Conservation (phyloP, 2,797 vertebrate species). For the Bradypus variegatus region DNA sequence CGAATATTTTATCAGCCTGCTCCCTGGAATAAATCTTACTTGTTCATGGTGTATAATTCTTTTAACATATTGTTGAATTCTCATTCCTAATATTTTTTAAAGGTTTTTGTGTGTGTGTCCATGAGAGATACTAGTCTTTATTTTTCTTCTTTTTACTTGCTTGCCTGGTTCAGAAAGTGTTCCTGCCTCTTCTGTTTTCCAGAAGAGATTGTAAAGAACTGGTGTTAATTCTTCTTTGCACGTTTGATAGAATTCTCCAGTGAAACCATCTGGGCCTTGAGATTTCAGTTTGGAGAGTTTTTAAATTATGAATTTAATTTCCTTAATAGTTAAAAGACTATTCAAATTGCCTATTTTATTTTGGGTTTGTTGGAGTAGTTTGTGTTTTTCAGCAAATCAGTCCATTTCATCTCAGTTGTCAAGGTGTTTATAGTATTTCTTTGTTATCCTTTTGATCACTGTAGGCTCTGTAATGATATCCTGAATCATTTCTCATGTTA, state of each 20-base stretch:
- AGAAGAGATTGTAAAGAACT: neutral
- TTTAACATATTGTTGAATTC: too few species aligned
- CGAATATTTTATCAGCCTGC: neutral
- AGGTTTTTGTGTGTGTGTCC: too few species aligned
- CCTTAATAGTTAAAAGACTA: neutral
- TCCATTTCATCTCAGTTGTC: neutral
- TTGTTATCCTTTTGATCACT: neutral
- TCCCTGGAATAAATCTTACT: neutral
- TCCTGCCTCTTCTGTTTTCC: neutral
- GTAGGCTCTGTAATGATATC: neutral
- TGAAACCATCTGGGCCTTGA: neutral
- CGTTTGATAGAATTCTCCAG: too few species aligned
- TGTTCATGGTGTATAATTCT: neutral
- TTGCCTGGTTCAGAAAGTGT: neutral
- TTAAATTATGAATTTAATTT: neutral
- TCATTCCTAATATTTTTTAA: too few species aligned
- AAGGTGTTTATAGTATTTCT: neutral
- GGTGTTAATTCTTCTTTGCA: too few species aligned
- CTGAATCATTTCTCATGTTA: neutral
- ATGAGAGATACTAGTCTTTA: too few species aligned
- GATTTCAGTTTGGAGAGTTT: neutral
- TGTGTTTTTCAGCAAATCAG: neutral
- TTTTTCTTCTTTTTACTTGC: neutral
- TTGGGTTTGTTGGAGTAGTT: neutral
- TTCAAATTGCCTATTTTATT: neutral